phyloP scores from a whole-genome alignment of 1,140 invertebrate species.

The Capitella teleta region DNA sequence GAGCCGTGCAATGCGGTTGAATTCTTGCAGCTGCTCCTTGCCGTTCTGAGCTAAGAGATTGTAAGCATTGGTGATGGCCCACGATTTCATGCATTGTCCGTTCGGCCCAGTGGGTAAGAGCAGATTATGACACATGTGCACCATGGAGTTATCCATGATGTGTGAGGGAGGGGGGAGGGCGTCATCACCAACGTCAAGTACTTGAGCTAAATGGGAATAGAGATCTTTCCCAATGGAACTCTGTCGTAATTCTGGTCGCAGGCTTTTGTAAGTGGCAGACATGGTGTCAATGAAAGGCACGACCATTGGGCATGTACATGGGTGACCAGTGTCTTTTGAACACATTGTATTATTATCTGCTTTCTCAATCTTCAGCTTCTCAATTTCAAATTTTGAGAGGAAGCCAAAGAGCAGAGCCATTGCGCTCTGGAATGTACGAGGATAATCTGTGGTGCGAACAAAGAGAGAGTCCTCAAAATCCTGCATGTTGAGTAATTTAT shows the following conservation, averaged over 20 bases:
- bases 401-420: conserved; percentile 67
- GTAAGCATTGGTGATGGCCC: conserved; percentile 27
- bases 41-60: conserved; percentile 28
- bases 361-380: conserved; percentile 44
- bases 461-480: conserved; percentile 52
- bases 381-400: conserved; percentile 49
- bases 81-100: conserved; percentile 15
- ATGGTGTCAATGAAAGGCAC: conserved; percentile 7
- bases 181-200: conserved; percentile 11
- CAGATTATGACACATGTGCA: conserved; percentile 71
- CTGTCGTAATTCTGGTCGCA: conserved; percentile 1
- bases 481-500: conserved; percentile 44
- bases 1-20: conserved; percentile 20
- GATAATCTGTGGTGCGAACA: conserved; percentile 68
- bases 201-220: conserved; percentile 10
- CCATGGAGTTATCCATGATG: conserved; percentile 61
- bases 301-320: conserved; percentile 55
- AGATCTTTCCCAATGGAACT: conserved; percentile 6
- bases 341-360: conserved; percentile 22
- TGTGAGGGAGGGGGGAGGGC: conserved; percentile 9
- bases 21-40: conserved; percentile 16
- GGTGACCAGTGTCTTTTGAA: conserved; percentile 43
- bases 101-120: conserved; percentile 59
- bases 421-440: conserved; percentile 78
- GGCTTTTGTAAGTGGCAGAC: conserved; percentile 15